Percentiles rank a stretch among this genome's conserved stretches.
phyloP scores from a whole-genome alignment of 2,797 vertebrate species.

The Tadarida brasiliensis region DNA sequence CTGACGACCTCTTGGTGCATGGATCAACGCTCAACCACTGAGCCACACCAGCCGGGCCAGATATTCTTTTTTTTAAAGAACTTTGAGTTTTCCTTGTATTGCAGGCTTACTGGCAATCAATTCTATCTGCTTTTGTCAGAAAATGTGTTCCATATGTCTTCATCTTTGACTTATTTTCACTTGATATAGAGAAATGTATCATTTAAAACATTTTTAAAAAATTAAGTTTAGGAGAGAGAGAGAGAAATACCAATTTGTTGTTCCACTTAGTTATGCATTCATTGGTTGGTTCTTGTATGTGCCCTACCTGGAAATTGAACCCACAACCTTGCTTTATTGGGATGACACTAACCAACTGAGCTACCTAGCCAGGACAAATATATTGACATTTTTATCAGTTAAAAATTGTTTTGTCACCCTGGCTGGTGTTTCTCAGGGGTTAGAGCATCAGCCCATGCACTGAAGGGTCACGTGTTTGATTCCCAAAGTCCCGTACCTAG shows the following conservation, averaged over 20 bases:
- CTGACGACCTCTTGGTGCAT: too few species aligned
- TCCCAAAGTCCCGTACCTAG: too few species aligned
- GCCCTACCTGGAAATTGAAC: too few species aligned
- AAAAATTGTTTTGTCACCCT: neutral
- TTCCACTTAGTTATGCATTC: too few species aligned
- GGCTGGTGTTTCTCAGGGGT: too few species aligned
- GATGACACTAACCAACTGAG: too few species aligned
- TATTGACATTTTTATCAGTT: neutral
- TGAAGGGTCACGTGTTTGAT: too few species aligned
- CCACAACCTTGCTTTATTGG: too few species aligned
- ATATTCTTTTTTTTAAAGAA: conserved; percentile 39
- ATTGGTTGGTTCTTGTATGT: too few species aligned
- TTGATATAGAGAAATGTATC: neutral
- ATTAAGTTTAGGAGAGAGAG: neutral
- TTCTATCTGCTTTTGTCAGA: neutral
- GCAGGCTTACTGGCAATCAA: neutral
- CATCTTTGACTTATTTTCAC: neutral
- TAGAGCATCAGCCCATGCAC: too few species aligned
- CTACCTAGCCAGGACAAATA: neutral
- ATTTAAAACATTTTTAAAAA: neutral
- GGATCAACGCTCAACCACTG: too few species aligned
- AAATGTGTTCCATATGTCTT: neutral
- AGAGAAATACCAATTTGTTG: too few species aligned
- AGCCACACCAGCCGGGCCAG: neutral
- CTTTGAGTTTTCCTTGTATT: neutral